Base-by-base conservation (phyloP, 2,113 vertebrate genomes). In the Myotis yumanensis region DNA sequence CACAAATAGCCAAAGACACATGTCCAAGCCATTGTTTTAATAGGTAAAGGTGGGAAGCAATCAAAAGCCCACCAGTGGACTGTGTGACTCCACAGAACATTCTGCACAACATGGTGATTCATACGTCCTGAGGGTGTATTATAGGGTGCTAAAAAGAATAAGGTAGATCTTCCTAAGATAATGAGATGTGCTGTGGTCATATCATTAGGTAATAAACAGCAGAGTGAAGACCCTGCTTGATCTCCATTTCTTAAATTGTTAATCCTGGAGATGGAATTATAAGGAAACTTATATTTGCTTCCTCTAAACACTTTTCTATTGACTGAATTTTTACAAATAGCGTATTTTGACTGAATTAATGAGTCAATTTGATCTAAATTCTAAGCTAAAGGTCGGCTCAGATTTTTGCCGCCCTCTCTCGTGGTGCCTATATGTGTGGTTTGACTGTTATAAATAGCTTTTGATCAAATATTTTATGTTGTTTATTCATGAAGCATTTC, bases 301-400 rank as follows among this genome's bases (percentile, higher is more conserved):
- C 57, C 20, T 85, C n/a, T 81, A 89, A 52, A 71, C 18, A 77
- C 77, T 92, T 86, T 32, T 81, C 11, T 59, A 57, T 77, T 81
- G 64, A 68, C 17, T 95, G 17, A 76, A 52, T 75, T 73, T 90
- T 93, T 90, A 43, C 12, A 71, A 43, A 48, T 12, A 64, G 14
- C 18, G 30, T 12, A 14, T 93, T 90, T 87, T 88, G 35, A 92
- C 17, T 52, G 40, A 96, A 82, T 51, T 92, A 90, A 86, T 91
- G 14, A 97, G 32, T 89, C 28, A 30, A 11, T 84, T 85, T 77
- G 48, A 62, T 46, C 37, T 77, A 64, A 88, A 81, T 89, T 94
- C 79, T 75, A 89, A 87, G 62, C 32, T 80, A 90, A 91, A 94
- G 7, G 2, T 72, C 22, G 73, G 28, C 35, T 51, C 43, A 66